Percentiles rank a stretch among this genome's conserved stretches.
phyloP scores from a whole-genome alignment of 2,113 vertebrate species.

The Leptocoma aspasia region DNA sequence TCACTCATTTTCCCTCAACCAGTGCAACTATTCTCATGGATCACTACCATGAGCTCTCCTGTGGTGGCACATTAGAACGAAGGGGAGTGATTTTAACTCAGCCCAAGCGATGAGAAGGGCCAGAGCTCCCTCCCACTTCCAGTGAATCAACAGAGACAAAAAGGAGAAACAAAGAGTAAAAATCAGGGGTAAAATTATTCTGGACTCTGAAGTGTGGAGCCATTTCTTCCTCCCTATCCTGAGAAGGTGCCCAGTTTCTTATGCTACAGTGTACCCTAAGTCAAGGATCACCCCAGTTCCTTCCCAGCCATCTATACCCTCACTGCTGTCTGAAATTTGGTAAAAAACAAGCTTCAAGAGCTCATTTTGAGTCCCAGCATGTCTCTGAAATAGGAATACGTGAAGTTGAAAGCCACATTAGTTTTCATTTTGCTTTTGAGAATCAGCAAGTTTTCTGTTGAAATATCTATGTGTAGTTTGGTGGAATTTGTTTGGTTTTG shows the following conservation, averaged over 20 bases:
- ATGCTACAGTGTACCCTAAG: background rate
- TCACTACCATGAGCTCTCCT: background rate
- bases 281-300: background rate
- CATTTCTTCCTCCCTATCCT: background rate
- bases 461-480: background rate
- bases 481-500: background rate
- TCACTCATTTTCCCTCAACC: background rate
- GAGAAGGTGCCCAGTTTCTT: background rate
- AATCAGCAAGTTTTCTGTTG: background rate
- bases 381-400: background rate
- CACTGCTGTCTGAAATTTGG: background rate
- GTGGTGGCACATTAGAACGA: background rate
- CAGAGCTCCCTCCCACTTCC: background rate
- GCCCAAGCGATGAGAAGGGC: background rate
- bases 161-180: background rate
- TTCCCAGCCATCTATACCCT: background rate
- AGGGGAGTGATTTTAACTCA: background rate
- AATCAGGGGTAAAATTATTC: background rate
- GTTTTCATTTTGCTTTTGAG: background rate
- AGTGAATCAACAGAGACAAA: background rate
- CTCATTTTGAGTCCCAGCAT: background rate
- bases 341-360: background rate
- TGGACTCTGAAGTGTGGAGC: background rate
- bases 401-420: background rate
- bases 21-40: background rate